Base-by-base conservation (phyloP, 2,888 invertebrate species). In the Drosophila mettleri region DNA sequence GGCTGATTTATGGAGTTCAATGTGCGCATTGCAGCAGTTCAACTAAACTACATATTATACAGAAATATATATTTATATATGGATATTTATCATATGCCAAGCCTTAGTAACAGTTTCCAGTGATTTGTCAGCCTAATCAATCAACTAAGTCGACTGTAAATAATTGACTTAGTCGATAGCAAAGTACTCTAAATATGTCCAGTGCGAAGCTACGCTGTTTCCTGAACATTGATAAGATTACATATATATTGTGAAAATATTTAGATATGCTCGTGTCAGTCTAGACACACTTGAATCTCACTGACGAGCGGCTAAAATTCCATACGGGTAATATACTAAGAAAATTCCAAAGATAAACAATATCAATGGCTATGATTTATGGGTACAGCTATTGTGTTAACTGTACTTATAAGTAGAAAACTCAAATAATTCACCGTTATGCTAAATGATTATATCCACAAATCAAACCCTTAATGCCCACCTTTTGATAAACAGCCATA, bases 101-200 rank as follows among this genome's bases (percentile, higher is more conserved):
- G 20, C 18, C 46, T 10, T 41, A 34, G n/a, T 33, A 46, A 48
- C 57, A 48, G 24, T 14, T 27, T 43, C 31, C 20, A 14, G 24
- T 24, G 36, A 36, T 62, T 58, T 68, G 59, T 64, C 61, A 46
- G 36, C 61, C 54, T 53, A 66, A 77, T 86, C 82, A 87, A 87
- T 87, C 86, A 85, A 33, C 33, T 64, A 49, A 86, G 80, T 22
- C 59, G 14, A 49, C 20, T 16, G 64, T 51, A 81, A 86, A 81
- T 86, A 73, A 43, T 84, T 80, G 59, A 59, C 66, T 66, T 54
- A 52, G 36, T 74, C 61, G 67, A 72, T 77, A 60, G 53, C 57
- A 41, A 36, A 48, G 41, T 39, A 69, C 43, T 69, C 80, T 14
- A 62, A 86, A 67, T 80, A 53, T 76, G 86, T 76, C 80, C 27